phyloP scores from a whole-genome alignment of 2,113 vertebrate genomes.

The Siniperca knerii region DNA sequence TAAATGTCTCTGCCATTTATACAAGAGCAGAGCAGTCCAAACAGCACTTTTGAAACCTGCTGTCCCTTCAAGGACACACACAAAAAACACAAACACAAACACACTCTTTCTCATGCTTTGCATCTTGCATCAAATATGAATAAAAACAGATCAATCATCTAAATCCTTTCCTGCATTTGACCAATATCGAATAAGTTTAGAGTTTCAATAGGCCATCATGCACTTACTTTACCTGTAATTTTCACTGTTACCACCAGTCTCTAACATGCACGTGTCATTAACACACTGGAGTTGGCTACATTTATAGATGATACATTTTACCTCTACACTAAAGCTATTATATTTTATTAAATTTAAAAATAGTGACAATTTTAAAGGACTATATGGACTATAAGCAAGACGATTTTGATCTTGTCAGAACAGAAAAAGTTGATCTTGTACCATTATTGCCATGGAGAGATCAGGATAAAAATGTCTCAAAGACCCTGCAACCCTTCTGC shows the following conservation, averaged over 20 bases:
- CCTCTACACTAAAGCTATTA: neutral
- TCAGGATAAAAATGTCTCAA: conserved; percentile 30
- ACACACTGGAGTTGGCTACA: neutral
- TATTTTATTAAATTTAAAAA: neutral
- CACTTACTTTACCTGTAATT: neutral
- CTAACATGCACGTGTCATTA: neutral
- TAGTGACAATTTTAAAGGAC: neutral
- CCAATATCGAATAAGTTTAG: neutral
- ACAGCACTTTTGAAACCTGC: conserved; percentile 59
- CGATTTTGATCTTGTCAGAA: neutral
- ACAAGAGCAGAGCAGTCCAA: conserved; percentile 45
- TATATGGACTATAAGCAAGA: neutral
- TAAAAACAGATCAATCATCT: conserved; percentile 3
- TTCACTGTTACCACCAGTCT: neutral
- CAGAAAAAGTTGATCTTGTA: neutral
- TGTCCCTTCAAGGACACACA: conserved; percentile 66
- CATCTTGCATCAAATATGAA: conserved; percentile 14
- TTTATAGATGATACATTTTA: neutral
- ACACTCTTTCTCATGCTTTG: conserved; percentile 19
- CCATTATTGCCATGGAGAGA: neutral
- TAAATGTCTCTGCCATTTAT: conserved; percentile 65
- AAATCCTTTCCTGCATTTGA: neutral
- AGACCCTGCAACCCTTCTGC: conserved; percentile 22
- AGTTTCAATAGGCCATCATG: neutral
- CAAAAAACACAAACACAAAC: conserved; percentile 25